phyloP scores from a whole-genome alignment of 92 coral and sea anemone species.

The Palythoa heliodiscus region DNA sequence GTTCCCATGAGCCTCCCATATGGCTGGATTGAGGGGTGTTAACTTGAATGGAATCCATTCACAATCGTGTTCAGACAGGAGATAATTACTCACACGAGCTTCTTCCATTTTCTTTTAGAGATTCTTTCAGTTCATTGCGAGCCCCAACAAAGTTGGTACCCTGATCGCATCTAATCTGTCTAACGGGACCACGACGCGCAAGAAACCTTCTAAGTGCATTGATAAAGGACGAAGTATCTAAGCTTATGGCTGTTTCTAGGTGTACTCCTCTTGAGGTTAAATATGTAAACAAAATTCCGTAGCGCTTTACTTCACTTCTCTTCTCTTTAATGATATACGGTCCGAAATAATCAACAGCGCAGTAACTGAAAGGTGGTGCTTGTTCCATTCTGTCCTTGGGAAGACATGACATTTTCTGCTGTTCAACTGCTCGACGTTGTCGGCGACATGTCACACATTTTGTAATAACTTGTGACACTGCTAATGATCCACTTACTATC shows the following conservation, averaged over 20 bases:
- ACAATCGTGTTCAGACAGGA: conserved; percentile 48
- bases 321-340: background rate
- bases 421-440: conserved; percentile 30
- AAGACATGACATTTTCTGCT: conserved; percentile 8
- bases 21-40: conserved; percentile 46
- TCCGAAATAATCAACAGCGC: background rate
- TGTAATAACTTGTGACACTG: conserved; percentile 30
- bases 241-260: conserved; percentile 33
- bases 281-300: background rate
- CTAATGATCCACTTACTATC: conserved; percentile 49
- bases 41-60: background rate
- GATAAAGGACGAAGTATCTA: background rate
- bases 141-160: conserved; percentile 31
- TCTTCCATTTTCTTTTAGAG: conserved; percentile 28
- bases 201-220: conserved; percentile 36
- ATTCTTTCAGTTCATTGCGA: conserved; percentile 26
- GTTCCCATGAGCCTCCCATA: conserved; percentile 58
- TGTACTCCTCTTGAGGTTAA: conserved; percentile 15
- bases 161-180: background rate
- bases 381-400: conserved; percentile 36
- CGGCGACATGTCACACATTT: conserved; percentile 51
- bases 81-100: conserved; percentile 13
- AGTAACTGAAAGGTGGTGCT: background rate
- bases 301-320: background rate
- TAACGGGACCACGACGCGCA: conserved; percentile 2